Conservation (phyloP, 2,113 vertebrate species). For the Azemiops feae region DNA sequence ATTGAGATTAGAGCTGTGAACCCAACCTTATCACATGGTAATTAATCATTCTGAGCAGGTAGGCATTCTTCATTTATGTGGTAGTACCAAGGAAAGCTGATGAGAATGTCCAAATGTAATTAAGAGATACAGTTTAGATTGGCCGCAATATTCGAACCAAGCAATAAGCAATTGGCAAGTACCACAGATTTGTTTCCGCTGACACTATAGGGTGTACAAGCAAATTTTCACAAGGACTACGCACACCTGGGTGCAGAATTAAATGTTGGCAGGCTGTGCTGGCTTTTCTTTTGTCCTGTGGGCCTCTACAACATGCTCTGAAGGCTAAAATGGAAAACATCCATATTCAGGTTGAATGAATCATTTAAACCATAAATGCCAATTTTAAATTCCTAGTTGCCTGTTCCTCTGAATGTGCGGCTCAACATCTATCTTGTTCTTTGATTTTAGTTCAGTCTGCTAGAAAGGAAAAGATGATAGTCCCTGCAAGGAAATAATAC, state of each 20-base stretch:
- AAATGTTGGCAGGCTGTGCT: neutral
- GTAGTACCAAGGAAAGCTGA: neutral
- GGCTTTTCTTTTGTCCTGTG: neutral
- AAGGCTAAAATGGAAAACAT: neutral
- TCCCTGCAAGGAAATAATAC: neutral
- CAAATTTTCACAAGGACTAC: neutral
- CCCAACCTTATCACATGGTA: neutral
- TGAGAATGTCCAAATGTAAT: neutral
- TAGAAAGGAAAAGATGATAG: neutral
- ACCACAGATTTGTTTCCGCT: neutral
- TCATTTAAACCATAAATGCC: neutral
- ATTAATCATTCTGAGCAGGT: neutral
- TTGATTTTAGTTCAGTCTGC: neutral
- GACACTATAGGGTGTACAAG: neutral
- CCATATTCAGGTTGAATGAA: neutral
- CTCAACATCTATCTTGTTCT: neutral
- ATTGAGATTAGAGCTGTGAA: neutral
- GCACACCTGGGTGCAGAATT: neutral
- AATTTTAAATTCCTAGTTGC: neutral
- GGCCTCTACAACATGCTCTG: neutral
- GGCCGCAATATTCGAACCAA: neutral
- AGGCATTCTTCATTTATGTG: neutral
- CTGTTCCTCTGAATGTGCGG: accelerated
- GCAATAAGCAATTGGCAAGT: neutral
- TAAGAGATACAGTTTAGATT: neutral